Base-by-base conservation (phyloP, 2,888 invertebrate genomes). In the Hipparchia semele region DNA sequence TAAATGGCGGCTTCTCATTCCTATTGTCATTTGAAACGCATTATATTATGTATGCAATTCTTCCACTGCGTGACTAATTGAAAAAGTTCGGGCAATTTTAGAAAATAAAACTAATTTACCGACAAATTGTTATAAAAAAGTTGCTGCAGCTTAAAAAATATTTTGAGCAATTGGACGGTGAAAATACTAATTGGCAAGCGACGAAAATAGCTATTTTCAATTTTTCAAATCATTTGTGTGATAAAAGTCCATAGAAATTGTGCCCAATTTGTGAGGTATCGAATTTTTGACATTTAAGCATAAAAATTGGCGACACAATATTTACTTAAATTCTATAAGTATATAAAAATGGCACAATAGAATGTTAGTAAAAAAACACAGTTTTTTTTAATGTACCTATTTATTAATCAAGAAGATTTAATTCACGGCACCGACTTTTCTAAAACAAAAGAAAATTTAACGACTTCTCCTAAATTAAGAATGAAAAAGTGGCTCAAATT, bases 401-500 rank as follows among this genome's bases (percentile, higher is more conserved):
- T 23, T 23, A 23, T 23, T 49, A 61, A 13, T 33, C 13, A 53
- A 53, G 10, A 65, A 65, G 6, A 4, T 23, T 8, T 56, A 62
- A 12, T 46, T 54, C 53, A 53, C 58, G 49, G 13, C 13, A 39
- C 49, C 10, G 60, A 56, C 49, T 9, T 73, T 49, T 62, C 12
- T 45, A 56, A 33, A 70, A 61, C 13, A 68, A 72, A 72, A 61
- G 8, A 12, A 9, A 23, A 62, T 33, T 9, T 33, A 7, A 69
- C 53, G 39, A 9, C 64, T 54, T 69, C 46, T n/a, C 56, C 58
- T 33, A 70, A 76, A 72, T 75, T 59, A 68, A 73, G 53, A 61
- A 60, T 68, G 68, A 76, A 75, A 75, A 66, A 75, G 60, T 9
- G 65, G 68, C 46, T 53, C 65, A 71, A 74, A 71, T 76, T 71